Base-by-base conservation (phyloP, 2,888 invertebrate species). In the Leptopterna dolabrata region DNA sequence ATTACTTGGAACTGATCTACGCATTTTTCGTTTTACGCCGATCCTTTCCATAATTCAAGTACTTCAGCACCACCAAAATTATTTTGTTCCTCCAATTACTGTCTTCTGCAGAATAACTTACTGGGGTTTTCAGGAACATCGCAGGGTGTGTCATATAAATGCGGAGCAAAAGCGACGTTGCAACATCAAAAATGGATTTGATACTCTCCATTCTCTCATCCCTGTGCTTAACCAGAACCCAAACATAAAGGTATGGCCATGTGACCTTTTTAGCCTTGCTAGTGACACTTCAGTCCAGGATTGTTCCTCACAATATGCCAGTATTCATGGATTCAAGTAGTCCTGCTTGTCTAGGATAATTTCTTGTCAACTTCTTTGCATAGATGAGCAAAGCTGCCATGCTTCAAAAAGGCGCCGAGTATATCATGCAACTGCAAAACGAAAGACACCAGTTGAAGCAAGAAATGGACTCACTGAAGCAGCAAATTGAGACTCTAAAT, bases 131-230 rank as follows among this genome's bases (percentile, higher is more conserved):
- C 88, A 93, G 91, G 95, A 96, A 91, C 95, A 96, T 90, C 93
- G 96, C 73, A 94, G 98, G 86, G 96, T 96, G 89, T 97, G 97
- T 16, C 98, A 98, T 92, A 96, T 97, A 90, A 97, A 97, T 92
- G 98, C 99, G 0, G 99, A 99, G 91, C 98, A 98, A 93, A 99
- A 98, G 92, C 94, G 99, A 47, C 94, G 98, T 85, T 98, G 96
- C 92, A 98, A 98, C 92, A 98, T 99, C 91, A 98, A 98, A 92
- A 97, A 96, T 92, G 98, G 98, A 55, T 99, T 99, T 92, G 98
- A 99, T 92, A 96, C 96, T 92, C 94, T 99, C 89, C 97, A 98
- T 92, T 95, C 96, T 88, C 94, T 99, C 88, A 97, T 99, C 91
- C 98, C 99, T 36, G 96, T 97, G 90, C 93, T 98, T 87, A 96